A percentile compares a stretch with the other conserved stretches of the same genome.
Evolutionary conservation across 92 coral and sea anemone genomes (phyloP).

Genomic region (Pocillopora meandrina): DNA sequence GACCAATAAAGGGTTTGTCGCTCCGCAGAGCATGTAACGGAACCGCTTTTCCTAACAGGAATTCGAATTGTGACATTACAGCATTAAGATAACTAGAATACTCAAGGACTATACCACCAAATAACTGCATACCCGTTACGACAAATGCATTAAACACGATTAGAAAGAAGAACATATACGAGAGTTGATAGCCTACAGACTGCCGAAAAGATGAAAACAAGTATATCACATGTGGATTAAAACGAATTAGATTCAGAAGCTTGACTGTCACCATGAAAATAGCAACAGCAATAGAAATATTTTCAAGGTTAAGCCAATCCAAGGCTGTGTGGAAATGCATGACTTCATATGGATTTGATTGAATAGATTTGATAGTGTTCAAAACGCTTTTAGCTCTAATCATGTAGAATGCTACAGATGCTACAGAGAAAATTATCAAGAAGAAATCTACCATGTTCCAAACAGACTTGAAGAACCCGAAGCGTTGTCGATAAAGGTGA

Average conservation of each 20-base stretch:
- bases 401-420: slow-evolving; percentile 45
- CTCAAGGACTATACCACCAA: slow-evolving; percentile 37
- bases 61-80: slow-evolving; percentile 49
- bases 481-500: slow-evolving; percentile 37
- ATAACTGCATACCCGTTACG: slow-evolving; percentile 45
- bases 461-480: slow-evolving; percentile 27
- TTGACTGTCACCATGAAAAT: slow-evolving; percentile 53
- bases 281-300: slow-evolving; percentile 43
- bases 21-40: slow-evolving; percentile 47
- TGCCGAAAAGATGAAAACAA: slow-evolving; percentile 50
- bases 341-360: slow-evolving; percentile 44
- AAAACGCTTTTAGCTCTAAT: slow-evolving; percentile 40
- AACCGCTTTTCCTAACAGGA: slow-evolving; percentile 58
- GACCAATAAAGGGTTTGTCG: slow-evolving; percentile 34
- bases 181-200: slow-evolving; percentile 35
- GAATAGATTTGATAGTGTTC: slow-evolving; percentile 40
- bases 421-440: slow-evolving; percentile 32
- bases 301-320: slow-evolving; percentile 37
- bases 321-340: slow-evolving; percentile 46
- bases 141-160: slow-evolving; percentile 36
- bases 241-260: slow-evolving; percentile 47
- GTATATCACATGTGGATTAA: slow-evolving; percentile 51
- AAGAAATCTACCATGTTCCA: slow-evolving; percentile 54
- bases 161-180: slow-evolving; percentile 31
- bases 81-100: slow-evolving; percentile 37